phyloP scores from a whole-genome alignment of 2,888 invertebrate genomes.

The Harmothoe impar region DNA sequence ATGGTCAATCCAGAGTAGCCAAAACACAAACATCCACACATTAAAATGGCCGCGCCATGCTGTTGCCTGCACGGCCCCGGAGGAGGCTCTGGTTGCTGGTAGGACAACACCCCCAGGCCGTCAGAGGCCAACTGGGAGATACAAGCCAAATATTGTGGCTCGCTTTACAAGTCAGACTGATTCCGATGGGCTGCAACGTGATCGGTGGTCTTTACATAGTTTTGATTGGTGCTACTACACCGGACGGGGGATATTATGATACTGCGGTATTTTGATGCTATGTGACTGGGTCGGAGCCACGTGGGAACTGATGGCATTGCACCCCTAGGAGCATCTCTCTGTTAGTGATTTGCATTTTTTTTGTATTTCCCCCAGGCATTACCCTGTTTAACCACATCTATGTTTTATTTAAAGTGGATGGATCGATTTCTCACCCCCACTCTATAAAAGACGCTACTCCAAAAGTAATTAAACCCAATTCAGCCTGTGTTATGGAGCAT shows the following conservation, averaged over 20 bases:
- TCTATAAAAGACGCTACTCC: background rate
- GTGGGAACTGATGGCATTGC: background rate
- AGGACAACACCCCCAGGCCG: background rate
- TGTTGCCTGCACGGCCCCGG: background rate
- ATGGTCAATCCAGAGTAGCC: slow-evolving; percentile 56
- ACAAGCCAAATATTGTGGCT: slow-evolving; percentile 35
- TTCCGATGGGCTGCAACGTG: slow-evolving; percentile 2
- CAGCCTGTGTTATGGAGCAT: background rate
- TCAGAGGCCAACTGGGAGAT: background rate
- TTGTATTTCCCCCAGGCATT: background rate
- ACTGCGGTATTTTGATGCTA: background rate
- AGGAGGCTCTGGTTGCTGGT: background rate
- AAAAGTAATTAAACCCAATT: slow-evolving; percentile 29
- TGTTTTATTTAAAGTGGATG: slow-evolving; percentile 17
- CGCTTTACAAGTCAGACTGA: background rate
- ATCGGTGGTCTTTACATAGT: slow-evolving; percentile 1
- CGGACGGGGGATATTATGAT: background rate
- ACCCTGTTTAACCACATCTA: background rate
- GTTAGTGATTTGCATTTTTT: background rate
- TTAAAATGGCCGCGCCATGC: slow-evolving; percentile 18
- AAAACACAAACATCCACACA: slow-evolving; percentile 35
- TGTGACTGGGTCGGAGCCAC: background rate
- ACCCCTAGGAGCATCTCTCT: background rate
- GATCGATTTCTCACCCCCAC: background rate
- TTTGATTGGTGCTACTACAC: slow-evolving; percentile 1